Percentiles rank a stretch among this genome's conserved stretches.
Evolutionary conservation across 1,140 invertebrate genomes (phyloP).

Genomic region (Drosophila truncata): DNA sequence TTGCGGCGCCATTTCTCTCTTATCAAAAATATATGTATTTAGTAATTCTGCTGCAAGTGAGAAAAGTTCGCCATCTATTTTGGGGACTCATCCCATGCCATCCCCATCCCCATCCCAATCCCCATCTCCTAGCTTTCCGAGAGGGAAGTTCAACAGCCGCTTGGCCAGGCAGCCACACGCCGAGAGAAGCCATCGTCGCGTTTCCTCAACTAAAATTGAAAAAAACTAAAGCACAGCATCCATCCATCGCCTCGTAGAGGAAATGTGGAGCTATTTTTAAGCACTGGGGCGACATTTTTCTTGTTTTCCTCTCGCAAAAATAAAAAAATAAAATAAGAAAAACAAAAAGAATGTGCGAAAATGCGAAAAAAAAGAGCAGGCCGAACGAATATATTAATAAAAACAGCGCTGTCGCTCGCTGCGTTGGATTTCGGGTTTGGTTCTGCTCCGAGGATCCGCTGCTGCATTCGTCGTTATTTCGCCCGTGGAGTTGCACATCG

Average conservation of each 20-base stretch:
- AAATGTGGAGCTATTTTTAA: constrained; percentile 68
- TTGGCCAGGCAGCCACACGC: constrained; percentile 49
- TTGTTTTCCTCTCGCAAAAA: constrained; percentile 53
- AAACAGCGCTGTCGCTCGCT: constrained; percentile 69
- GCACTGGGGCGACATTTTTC: constrained; percentile 69
- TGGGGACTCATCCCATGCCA: constrained; percentile 6
- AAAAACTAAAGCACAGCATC: constrained; percentile 34
- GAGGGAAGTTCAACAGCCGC: constrained; percentile 58
- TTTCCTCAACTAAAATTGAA: constrained; percentile 45
- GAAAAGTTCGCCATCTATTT: constrained; percentile 48
- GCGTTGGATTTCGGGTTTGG: constrained; percentile 52
- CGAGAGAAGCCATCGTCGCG: constrained; percentile 44
- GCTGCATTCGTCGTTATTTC: constrained; percentile 76
- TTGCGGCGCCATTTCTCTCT: constrained; percentile 4
- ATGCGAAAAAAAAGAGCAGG: constrained; percentile 45
- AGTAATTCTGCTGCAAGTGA: constrained; percentile 15
- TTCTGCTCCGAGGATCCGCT: constrained; percentile 55
- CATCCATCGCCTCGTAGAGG: constrained; percentile 29
- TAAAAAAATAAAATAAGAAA: constrained; percentile 55
- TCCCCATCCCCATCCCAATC: background rate
- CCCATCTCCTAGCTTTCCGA: constrained; percentile 14
- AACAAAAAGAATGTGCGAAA: constrained; percentile 61
- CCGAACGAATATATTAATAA: constrained; percentile 77
- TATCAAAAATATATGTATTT: background rate
- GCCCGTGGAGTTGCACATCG: constrained; percentile 76